Percentiles rank a stretch among this genome's conserved stretches.
Evolutionary conservation across 2,797 vertebrate species (phyloP).

Genomic region (Poeciliopsis turneri): DNA sequence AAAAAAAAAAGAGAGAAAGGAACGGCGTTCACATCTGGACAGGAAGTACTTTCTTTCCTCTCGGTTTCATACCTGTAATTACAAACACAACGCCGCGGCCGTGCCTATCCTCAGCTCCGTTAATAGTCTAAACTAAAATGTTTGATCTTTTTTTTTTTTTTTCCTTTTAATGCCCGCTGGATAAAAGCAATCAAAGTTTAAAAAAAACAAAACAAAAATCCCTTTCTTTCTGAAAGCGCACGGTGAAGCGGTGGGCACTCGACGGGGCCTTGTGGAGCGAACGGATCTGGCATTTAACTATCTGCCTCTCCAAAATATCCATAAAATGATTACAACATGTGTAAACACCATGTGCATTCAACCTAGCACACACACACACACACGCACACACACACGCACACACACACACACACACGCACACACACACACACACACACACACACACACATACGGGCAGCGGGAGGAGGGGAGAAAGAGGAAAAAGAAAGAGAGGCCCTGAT

Average conservation of each 20-base stretch:
- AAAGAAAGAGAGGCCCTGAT: constrained; percentile 80
- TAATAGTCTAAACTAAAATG: constrained; percentile 31
- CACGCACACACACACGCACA: constrained; percentile 25
- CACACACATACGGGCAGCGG: constrained; percentile 24
- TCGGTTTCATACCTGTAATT: constrained; percentile 56
- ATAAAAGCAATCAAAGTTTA: constrained; percentile 58
- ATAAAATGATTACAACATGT: constrained; percentile 76
- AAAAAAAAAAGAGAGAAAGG: neutral
- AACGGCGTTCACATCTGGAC: constrained; percentile 58
- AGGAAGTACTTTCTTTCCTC: constrained; percentile 26
- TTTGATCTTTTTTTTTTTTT: constrained; percentile 48
- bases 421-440: constrained; percentile 29
- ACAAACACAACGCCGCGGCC: constrained; percentile 50
- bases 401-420: constrained; percentile 18
- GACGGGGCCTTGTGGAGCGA: constrained; percentile 46
- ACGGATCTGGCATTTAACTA: constrained; percentile 67
- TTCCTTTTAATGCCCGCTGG: constrained; percentile 38
- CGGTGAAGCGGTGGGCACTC: constrained; percentile 26
- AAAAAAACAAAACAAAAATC: constrained; percentile 11
- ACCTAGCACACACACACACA: constrained; percentile 23
- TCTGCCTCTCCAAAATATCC: constrained; percentile 69
- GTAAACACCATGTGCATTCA: constrained; percentile 66
- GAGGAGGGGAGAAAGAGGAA: neutral
- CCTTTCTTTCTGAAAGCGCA: constrained; percentile 31
- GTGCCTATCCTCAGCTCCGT: constrained; percentile 38